These are phyloP conservation scores for Platyrinchus mystaceus DNA, from an alignment of 2,797 vertebrate species.

Conservation along the genomic window DNA sequence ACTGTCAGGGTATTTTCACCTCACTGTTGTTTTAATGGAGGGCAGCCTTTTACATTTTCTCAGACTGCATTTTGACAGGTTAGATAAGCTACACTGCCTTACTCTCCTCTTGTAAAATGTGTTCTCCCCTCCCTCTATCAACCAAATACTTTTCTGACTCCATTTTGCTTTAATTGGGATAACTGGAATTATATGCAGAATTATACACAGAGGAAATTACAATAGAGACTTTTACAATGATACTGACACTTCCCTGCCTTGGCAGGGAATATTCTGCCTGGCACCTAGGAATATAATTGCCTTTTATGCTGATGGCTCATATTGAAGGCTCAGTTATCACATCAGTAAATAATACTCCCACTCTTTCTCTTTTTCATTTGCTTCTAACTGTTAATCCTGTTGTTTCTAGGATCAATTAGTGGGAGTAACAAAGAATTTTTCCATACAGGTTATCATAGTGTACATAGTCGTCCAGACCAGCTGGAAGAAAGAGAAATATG, in stretches of 20 bases:
- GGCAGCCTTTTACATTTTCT: background rate
- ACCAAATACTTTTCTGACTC: background rate
- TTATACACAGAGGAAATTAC: constrained; percentile 47
- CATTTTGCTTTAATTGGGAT: constrained; percentile 18
- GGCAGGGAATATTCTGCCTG: constrained; percentile 31
- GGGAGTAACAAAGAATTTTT: background rate
- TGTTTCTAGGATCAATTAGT: constrained; percentile 22
- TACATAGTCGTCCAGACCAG: background rate
- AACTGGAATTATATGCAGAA: constrained; percentile 13
- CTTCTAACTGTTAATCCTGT: constrained; percentile 3
- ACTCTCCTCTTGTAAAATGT: background rate
- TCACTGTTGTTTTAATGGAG: background rate
- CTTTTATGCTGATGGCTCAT: constrained; percentile 52
- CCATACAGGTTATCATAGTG: background rate
- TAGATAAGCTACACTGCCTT: background rate
- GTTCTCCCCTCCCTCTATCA: background rate
- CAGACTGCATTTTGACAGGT: background rate
- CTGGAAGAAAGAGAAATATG: background rate
- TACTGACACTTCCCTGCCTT: constrained; percentile 24
- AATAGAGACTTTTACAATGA: background rate
- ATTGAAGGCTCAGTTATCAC: constrained; percentile 32
- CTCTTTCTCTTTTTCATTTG: constrained; percentile 38
- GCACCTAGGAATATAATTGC: constrained; percentile 37
- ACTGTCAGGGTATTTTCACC: background rate
- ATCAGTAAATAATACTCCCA: constrained; percentile 55